Base-by-base conservation (phyloP, 1,140 invertebrate species). In the Helicoverpa zea region DNA sequence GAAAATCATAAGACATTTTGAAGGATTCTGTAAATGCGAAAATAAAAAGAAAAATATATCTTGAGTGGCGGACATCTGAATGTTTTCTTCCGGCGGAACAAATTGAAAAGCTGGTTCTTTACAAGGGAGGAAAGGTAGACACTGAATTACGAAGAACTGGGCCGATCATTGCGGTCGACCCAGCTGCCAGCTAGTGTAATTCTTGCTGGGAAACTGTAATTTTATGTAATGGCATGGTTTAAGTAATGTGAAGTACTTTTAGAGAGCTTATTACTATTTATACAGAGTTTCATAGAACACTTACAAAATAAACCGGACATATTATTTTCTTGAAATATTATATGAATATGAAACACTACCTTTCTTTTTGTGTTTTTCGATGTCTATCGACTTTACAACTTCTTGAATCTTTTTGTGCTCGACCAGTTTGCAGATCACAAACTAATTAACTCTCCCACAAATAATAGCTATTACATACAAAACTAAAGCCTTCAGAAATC, bases 51-150 rank as follows among this genome's bases (percentile, higher is more conserved):
- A 61, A 77, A 52, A 77, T 66, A 66, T 14, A 52, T 52, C 63
- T 64, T 64, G 47, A 52, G 59, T 77, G 43, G 61, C 18, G 51
- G 75, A 52, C 75, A 64, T 64, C 59, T 64, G 75, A 77, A 77
- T 77, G 75, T 77, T 77, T 76, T 77, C 75, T 77, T 77, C 63
- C 59, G 23, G 59, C 49, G 75, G 75, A 77, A 64, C 49, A 77
- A 77, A 77, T 77, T 77, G 75, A 64, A 77, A 77, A 63, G 75
- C 51, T 77, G 47, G 13, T 70, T 29, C 52, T 70, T 70, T 70
- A 30, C 66, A 70, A 70, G 66, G 49, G 52, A 23, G 73, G 66
- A 54, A 70, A 52, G 75, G 75, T 64, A 64, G 59, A 43, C 75
- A 77, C 59, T 64, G 75, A 77, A 77, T 77, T 77, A 77, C 61